Conservation (phyloP, 2,888 invertebrate species). For the Metopia argyrocephala region DNA sequence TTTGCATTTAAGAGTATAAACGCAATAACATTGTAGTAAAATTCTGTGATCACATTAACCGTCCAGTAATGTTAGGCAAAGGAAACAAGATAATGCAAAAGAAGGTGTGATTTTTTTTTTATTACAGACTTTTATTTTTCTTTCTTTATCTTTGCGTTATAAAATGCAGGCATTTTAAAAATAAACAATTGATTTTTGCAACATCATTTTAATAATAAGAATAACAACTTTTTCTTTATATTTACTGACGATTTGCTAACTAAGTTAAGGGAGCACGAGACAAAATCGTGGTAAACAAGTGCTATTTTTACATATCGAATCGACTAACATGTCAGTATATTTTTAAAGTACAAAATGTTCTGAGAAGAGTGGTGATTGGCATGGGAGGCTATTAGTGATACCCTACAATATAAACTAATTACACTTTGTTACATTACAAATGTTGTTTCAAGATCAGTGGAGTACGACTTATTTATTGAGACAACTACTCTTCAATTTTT, state of each 20-base stretch:
- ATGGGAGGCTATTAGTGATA: too few species aligned
- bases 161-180: background rate
- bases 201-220: constrained; percentile 5
- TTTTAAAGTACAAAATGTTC: background rate
- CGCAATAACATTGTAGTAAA: background rate
- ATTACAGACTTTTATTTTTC: background rate
- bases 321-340: background rate
- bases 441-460: too few species aligned
- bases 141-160: background rate
- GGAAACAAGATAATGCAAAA: constrained; percentile 13
- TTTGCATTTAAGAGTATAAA: background rate
- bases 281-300: constrained; percentile 48
- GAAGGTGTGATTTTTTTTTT: constrained; percentile 14
- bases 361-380: background rate
- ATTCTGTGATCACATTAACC: constrained; percentile 2
- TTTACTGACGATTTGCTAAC: background rate
- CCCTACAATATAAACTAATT: too few species aligned
- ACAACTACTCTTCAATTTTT: too few species aligned
- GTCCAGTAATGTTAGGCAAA: background rate
- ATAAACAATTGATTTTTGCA: constrained; percentile 13
- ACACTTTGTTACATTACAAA: too few species aligned
- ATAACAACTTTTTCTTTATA: background rate
- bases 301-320: constrained; percentile 12
- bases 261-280: constrained; percentile 39
- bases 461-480: too few species aligned